A percentile compares a stretch with the other conserved stretches of the same genome.
phyloP scores from a whole-genome alignment of 1,140 invertebrate species.

The Drosophila tristis region DNA sequence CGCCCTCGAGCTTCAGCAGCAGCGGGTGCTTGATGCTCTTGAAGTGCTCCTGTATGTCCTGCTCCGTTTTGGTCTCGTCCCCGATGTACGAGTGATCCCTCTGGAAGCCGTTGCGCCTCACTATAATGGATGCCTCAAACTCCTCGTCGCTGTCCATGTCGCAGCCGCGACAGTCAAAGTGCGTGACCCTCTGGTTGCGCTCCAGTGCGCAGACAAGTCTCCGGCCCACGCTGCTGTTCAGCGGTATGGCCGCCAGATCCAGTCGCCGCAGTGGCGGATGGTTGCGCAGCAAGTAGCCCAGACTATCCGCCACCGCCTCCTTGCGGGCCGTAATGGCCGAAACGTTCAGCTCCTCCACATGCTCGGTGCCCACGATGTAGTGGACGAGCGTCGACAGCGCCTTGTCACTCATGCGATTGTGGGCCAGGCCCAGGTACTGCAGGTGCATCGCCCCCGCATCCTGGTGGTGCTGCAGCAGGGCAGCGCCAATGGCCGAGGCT shows the following conservation, averaged over 20 bases:
- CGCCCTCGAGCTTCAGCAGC: not conserved
- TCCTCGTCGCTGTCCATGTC: slow-evolving; percentile 41
- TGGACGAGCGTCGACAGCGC: slow-evolving; percentile 30
- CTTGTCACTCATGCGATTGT: slow-evolving; percentile 39
- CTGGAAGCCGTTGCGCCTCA: slow-evolving; percentile 47
- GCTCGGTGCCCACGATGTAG: slow-evolving; percentile 39
- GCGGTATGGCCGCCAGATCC: slow-evolving; percentile 32
- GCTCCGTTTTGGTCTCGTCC: slow-evolving; percentile 24
- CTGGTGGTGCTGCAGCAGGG: slow-evolving; percentile 9
- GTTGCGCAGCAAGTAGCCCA: slow-evolving; percentile 33
- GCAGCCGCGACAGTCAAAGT: slow-evolving; percentile 49
- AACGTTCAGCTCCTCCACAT: slow-evolving; percentile 54
- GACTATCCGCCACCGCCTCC: not conserved
- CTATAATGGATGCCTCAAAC: slow-evolving; percentile 38
- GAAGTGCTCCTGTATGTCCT: slow-evolving; percentile 6
- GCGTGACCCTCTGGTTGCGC: slow-evolving; percentile 23
- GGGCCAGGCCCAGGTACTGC: slow-evolving; percentile 63
- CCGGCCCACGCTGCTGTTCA: not conserved
- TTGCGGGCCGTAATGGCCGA: slow-evolving; percentile 12
- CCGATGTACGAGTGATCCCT: slow-evolving; percentile 23
- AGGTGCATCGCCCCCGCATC: not conserved
- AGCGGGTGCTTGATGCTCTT: slow-evolving; percentile 31
- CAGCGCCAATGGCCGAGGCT: slow-evolving; percentile 39
- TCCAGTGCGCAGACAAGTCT: slow-evolving; percentile 29
- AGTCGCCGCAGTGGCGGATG: slow-evolving; percentile 44